These are phyloP conservation scores for Apodemia zela DNA, from an alignment of 2,888 invertebrate species.

Conservation along the genomic window DNA sequence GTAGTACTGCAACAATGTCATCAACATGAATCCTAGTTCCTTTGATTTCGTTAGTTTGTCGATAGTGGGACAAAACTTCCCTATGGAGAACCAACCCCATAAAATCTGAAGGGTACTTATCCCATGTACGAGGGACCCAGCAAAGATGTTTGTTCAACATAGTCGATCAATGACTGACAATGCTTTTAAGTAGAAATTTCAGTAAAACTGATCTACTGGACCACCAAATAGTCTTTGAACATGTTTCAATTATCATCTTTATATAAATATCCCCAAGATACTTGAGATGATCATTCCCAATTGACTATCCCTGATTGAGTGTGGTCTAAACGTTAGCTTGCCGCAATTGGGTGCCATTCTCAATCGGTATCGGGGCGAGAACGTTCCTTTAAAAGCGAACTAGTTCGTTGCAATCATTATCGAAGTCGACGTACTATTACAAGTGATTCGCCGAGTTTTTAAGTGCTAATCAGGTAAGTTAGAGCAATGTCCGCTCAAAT, in stretches of 20 bases:
- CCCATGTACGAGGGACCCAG: slow-evolving; percentile 6
- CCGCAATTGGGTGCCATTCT: slow-evolving; percentile 2
- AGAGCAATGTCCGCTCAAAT: slow-evolving; percentile 5
- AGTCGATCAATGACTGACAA: slow-evolving; percentile 2
- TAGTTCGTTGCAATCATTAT: slow-evolving; percentile 2
- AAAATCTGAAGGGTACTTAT: slow-evolving; percentile 8
- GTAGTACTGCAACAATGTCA: background rate
- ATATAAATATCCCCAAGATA: slow-evolving; percentile 6
- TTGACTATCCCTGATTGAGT: too few species aligned
- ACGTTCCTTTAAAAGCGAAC: background rate
- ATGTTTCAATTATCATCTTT: slow-evolving; percentile 8
- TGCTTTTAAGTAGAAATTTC: slow-evolving; percentile 10
- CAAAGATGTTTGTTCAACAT: slow-evolving; percentile 5
- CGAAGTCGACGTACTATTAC: background rate
- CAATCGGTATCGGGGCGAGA: background rate
- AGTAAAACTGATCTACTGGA: background rate
- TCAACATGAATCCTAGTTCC: slow-evolving; percentile 3
- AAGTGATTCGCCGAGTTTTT: background rate
- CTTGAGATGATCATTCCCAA: slow-evolving; percentile 7
- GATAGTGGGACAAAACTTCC: slow-evolving; percentile 1
- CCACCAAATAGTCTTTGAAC: slow-evolving; percentile 4
- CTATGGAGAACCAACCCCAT: background rate
- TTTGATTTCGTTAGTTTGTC: slow-evolving; percentile 3
- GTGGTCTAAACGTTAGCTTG: background rate
- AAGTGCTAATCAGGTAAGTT: slow-evolving; percentile 10